phyloP scores from a whole-genome alignment of 2,797 vertebrate genomes.

The Rhinoraja longicauda region DNA sequence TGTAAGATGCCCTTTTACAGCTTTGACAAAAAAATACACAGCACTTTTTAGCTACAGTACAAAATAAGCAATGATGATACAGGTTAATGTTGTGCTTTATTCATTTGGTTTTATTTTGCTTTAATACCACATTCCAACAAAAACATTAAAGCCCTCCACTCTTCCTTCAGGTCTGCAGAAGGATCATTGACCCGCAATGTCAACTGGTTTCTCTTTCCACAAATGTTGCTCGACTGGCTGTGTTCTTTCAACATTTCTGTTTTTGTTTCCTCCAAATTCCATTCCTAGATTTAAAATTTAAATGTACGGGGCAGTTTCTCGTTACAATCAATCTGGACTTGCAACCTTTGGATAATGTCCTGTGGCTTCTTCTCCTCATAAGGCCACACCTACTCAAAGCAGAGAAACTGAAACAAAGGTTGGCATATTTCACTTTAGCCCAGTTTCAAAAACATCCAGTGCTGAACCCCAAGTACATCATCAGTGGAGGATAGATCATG shows the following conservation, averaged over 20 bases:
- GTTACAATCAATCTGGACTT: not conserved
- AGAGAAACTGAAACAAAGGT: not conserved
- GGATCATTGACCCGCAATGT: too few species aligned
- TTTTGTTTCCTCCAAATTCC: too few species aligned
- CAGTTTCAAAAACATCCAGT: not conserved
- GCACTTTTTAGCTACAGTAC: not conserved
- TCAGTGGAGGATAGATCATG: too few species aligned
- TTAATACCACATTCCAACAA: not conserved
- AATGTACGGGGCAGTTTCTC: not conserved
- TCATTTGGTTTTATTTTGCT: not conserved
- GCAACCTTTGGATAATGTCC: not conserved
- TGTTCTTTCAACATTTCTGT: too few species aligned
- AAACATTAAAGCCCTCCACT: too few species aligned
- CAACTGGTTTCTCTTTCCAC: too few species aligned
- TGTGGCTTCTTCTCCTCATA: too few species aligned
- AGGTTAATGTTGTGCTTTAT: not conserved
- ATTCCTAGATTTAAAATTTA: constrained; percentile 6
- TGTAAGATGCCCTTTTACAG: not conserved
- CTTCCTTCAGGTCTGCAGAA: too few species aligned
- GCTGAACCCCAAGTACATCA: not conserved
- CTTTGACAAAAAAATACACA: not conserved
- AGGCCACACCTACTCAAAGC: not conserved
- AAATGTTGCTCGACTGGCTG: too few species aligned
- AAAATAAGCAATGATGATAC: not conserved
- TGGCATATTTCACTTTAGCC: not conserved